A percentile compares a stretch with the other conserved stretches of the same genome.
phyloP scores from a whole-genome alignment of 1,140 invertebrate genomes.

The Scaptomyza pallida region DNA sequence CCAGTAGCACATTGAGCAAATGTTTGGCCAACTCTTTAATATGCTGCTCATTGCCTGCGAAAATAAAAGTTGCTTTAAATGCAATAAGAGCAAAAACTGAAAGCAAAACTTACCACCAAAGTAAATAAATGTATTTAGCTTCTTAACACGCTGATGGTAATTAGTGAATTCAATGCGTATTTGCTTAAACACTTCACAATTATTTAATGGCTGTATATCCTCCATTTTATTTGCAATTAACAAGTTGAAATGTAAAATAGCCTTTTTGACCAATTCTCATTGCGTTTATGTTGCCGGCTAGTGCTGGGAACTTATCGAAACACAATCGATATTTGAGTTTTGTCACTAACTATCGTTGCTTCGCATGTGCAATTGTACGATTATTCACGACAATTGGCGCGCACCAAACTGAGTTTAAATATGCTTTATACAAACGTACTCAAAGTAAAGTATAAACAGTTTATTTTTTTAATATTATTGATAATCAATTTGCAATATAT shows the following conservation, averaged over 20 bases:
- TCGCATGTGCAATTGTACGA: too few relatives aligned
- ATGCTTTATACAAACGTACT: too few relatives aligned
- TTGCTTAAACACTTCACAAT: conserved; percentile 40
- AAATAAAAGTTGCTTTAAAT: background rate
- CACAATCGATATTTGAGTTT: background rate
- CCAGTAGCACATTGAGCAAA: conserved; percentile 25
- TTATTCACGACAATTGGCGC: background rate
- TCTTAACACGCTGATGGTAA: conserved; percentile 5
- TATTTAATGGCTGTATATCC: conserved; percentile 27
- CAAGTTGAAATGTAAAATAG: too few relatives aligned
- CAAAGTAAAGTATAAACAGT: too few relatives aligned
- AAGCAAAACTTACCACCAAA: conserved; percentile 30
- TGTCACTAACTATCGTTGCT: background rate
- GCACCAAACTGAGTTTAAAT: background rate
- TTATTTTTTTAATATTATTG: too few relatives aligned
- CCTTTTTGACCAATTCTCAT: background rate
- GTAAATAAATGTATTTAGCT: conserved; percentile 24
- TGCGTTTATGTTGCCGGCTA: background rate
- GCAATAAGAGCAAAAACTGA: background rate
- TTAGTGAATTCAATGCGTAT: conserved; percentile 21
- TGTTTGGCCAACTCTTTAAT: conserved; percentile 27
- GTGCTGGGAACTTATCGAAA: background rate
- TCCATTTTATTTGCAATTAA: background rate
- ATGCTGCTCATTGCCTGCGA: conserved; percentile 55
- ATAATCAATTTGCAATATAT: too few relatives aligned